Percentiles rank a stretch among this genome's conserved stretches.
Evolutionary conservation across 2,888 invertebrate species (phyloP).

Genomic region (Globia sparganii): DNA sequence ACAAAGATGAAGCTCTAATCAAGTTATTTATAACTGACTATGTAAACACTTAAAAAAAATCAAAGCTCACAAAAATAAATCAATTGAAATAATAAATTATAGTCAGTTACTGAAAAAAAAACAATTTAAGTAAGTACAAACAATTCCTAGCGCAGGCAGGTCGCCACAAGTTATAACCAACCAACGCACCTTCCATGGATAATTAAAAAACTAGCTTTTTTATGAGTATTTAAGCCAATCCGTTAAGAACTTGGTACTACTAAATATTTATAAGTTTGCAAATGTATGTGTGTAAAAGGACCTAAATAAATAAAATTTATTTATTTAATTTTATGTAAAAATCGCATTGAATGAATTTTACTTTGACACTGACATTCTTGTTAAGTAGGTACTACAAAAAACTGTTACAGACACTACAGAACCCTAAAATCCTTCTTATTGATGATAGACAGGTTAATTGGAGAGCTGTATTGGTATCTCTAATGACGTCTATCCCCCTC

Average conservation of each 20-base stretch:
- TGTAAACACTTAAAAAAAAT: neutral
- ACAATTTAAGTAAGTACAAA: neutral
- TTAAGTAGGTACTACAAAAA: neutral
- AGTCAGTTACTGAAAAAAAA: neutral
- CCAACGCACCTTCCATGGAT: too few relatives aligned
- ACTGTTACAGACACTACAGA: neutral
- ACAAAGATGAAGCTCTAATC: neutral
- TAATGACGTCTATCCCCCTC: constrained; percentile 57
- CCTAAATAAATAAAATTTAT: too few relatives aligned
- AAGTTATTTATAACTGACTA: neutral
- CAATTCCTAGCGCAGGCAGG: too few relatives aligned
- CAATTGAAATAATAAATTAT: neutral
- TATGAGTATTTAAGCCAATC: too few relatives aligned
- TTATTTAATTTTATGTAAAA: too few relatives aligned
- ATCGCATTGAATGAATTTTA: neutral
- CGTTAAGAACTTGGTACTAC: too few relatives aligned
- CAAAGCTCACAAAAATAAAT: neutral
- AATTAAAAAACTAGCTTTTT: too few relatives aligned
- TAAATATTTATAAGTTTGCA: too few relatives aligned
- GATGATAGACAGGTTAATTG: constrained; percentile 63
- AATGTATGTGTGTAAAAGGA: too few relatives aligned
- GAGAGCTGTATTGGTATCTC: constrained; percentile 61
- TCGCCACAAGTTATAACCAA: too few relatives aligned
- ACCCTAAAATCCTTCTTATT: constrained; percentile 19
- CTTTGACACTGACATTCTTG: neutral